Evolutionary conservation across 1,140 invertebrate genomes (phyloP), one percentile per base, ranked within the genome.

Genomic region (Zaprionus taronus): DNA sequence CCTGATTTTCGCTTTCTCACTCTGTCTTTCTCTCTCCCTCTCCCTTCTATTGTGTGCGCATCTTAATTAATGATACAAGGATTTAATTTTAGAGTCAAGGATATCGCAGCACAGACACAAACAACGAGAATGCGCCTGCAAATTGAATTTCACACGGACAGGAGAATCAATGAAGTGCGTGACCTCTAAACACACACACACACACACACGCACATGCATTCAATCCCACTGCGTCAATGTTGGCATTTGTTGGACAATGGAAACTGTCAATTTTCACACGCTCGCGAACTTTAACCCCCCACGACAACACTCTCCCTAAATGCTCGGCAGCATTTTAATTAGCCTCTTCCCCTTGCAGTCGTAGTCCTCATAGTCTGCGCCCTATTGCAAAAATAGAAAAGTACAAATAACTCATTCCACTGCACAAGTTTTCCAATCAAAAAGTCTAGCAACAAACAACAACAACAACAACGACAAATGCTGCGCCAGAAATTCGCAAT

Each of bases 31-130:
- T 15, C 17, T 17, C 51, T n/a, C 36, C 3, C n/a, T 12, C 12
- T 9, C 26, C n/a, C 36, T 47, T 9, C 3, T n/a, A 20, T 17
- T 44, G 65, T 69, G 49, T 74, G 60, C 41, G 60, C 44, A 64
- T 77, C 60, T 74, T 81, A 81, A 81, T 81, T 81, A 77, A 81
- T 81, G 65, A 72, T 66, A 64, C 79, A 77, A 55, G 69, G 64
- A 77, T 62, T 72, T 69, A 55, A 77, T 57, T 69, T 73, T 24
- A 53, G 62, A 71, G 34, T 51, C 44, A 34, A 31, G 24, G 24
- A 53, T 36, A 36, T 31, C 38, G 56, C 36, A 61, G 22, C 51
- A 26, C 26, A 9, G 5, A 20, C 17, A 38, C 24, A 12, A 2
- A 14, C 20, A 55, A 24, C 22, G 28, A 22, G 17, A 38, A 17